phyloP scores from a whole-genome alignment of 2,888 invertebrate genomes.

The Fragum whitleyi region DNA sequence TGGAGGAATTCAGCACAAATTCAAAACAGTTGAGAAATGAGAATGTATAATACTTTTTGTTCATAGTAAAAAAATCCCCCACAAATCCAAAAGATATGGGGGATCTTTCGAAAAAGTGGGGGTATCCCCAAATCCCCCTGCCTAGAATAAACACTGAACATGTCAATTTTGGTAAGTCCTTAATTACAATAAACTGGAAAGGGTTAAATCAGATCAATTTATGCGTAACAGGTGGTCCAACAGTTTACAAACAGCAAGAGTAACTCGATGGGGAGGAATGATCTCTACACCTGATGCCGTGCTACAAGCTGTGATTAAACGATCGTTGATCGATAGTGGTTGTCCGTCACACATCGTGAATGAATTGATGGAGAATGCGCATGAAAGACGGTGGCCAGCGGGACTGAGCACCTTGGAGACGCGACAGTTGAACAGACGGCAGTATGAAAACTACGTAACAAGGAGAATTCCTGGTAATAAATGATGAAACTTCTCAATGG shows the following conservation, averaged over 20 bases:
- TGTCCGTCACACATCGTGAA: conserved; percentile 97
- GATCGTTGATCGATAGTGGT: conserved; percentile 96
- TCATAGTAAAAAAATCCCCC: too few species aligned
- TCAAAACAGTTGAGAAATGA: too few species aligned
- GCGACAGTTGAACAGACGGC: conserved; percentile 95
- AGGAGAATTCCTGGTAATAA: conserved; percentile 95
- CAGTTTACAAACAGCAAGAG: conserved; percentile 87
- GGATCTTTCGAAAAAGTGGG: too few species aligned
- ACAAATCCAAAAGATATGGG: too few species aligned
- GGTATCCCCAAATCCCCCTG: too few species aligned
- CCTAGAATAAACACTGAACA: too few species aligned
- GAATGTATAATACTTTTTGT: too few species aligned
- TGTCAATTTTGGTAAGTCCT: too few species aligned
- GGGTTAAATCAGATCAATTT: too few species aligned
- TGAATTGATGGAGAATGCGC: conserved; percentile 98
- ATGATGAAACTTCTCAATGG: too few species aligned
- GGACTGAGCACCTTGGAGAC: conserved; percentile 96
- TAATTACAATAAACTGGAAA: too few species aligned
- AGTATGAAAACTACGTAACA: conserved; percentile 97
- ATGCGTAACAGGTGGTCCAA: conserved; percentile 82
- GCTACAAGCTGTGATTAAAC: conserved; percentile 96
- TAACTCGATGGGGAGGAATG: conserved; percentile 99
- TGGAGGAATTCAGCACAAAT: too few species aligned
- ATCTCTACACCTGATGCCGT: conserved; percentile 98
- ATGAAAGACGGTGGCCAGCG: conserved; percentile 97